Conservation (phyloP, 2,113 vertebrate species). For the Irena cyanogastra region DNA sequence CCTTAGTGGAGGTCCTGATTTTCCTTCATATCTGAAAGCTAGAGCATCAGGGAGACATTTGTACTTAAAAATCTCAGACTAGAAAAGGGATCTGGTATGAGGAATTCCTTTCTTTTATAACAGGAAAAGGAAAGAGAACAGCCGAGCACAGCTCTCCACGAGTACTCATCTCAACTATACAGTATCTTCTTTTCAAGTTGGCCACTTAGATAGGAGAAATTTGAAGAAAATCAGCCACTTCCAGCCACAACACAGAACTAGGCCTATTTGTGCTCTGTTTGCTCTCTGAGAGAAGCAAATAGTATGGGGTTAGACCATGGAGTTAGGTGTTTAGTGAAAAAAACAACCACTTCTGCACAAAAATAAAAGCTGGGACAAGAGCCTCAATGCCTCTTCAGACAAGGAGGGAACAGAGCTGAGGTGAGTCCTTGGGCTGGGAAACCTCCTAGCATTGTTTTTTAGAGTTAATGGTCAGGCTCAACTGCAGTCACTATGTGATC, state of each 20-base stretch:
- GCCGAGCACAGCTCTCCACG: neutral
- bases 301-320: neutral
- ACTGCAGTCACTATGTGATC: neutral
- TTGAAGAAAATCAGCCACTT: neutral
- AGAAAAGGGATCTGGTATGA: neutral
- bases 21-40: neutral
- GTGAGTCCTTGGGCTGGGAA: neutral
- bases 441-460: fast-evolving
- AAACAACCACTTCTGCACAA: neutral
- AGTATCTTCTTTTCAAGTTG: neutral
- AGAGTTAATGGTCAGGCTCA: neutral
- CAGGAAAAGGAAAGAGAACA: neutral
- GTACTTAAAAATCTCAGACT: neutral
- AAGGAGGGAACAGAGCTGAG: neutral
- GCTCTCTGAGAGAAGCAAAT: neutral
- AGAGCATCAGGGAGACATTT: neutral
- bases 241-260: neutral
- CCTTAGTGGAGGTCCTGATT: neutral
- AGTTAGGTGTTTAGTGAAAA: neutral
- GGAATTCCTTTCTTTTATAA: neutral
- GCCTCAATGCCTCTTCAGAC: neutral
- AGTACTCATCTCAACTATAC: neutral
- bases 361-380: neutral
- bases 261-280: neutral
- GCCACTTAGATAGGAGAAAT: neutral